Base-by-base conservation (phyloP, 2,888 invertebrate genomes). In the Pollenia amentaria region DNA sequence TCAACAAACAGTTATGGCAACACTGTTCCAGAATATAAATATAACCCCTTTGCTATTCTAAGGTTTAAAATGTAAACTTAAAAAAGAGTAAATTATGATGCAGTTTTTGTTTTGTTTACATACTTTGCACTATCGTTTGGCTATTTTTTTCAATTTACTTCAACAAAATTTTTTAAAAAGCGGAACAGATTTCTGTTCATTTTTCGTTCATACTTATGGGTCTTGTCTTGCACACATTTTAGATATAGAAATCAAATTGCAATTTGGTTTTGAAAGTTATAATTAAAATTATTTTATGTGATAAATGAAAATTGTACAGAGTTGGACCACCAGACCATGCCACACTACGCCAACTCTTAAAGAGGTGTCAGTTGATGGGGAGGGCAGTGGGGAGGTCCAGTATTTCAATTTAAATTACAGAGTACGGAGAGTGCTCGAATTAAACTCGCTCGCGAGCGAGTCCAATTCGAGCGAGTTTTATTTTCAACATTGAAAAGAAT, bases 201-300 rank as follows among this genome's bases (percentile, higher is more conserved):
- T 69, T 70, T 70, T 62, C 8, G 12, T 42, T 11, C 21, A 42
- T 21, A 40, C 12, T 7, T 64, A 21, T 16, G 10, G 9, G 18
- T 38, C 40, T n/a, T 67, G 12, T 60, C 3, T 77, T 67, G 69
- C 42, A 69, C 18, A 78, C 18, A 67, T 44, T 73, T 73, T 8
- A 38, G 16, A 14, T 60, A 53, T 29, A 77, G 64, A 62, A 65
- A 77, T 64, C 46, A 64, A 76, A 76, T 44, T 64, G 75, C 75
- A 72, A 72, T 78, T 72, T 78, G 40, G 29, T 73, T 76, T 75
- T 76, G 62, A 64, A 83, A 83, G 77, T 72, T 72, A 62, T 84
- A 78, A 84, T 78, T 84, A 84, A 78, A 78, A 65, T 77, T 72
- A 57, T 64, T 76, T 83, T n/a, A 75, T 64, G 38, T 57, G 72